Conservation (phyloP, 2,797 vertebrate species). For the Ctenopoma kingsleyae region DNA sequence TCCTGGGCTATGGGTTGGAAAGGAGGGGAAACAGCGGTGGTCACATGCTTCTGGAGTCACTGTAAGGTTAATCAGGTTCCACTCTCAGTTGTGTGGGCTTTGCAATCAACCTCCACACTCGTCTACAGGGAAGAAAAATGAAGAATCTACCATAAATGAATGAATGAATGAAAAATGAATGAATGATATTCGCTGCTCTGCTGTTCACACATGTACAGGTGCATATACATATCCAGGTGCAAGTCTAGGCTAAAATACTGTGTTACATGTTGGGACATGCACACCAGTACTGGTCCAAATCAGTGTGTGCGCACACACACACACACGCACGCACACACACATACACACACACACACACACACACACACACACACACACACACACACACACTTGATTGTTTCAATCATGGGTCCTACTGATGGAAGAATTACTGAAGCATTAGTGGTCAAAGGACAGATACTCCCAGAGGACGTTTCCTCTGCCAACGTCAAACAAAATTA, state of each 20-base stretch:
- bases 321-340: constrained; percentile 49
- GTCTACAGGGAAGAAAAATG: constrained; percentile 24
- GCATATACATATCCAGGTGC: constrained; percentile 11
- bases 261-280: not conserved
- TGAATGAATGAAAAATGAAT: constrained; percentile 19
- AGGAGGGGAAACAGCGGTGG: constrained; percentile 86
- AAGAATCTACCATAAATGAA: constrained; percentile 35
- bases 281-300: constrained; percentile 18
- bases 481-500: constrained; percentile 90
- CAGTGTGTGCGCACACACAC: constrained; percentile 33
- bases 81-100: constrained; percentile 89
- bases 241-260: constrained; percentile 23
- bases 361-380: constrained; percentile 43
- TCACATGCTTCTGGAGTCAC: constrained; percentile 92
- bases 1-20: constrained; percentile 90
- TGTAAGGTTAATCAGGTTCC: constrained; percentile 98
- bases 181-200: not conserved
- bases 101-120: constrained; percentile 81
- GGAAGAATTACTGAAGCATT: constrained; percentile 85
- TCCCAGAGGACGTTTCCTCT: constrained; percentile 86
- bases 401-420: constrained; percentile 79
- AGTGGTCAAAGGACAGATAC: constrained; percentile 87
- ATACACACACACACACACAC: constrained; percentile 52
- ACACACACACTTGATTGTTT: constrained; percentile 76
- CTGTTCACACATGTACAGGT: constrained; percentile 3